Percentiles rank a stretch among this genome's conserved stretches.
Evolutionary conservation across 2,888 invertebrate species (phyloP).

Genomic region (Steinernema scapterisci): DNA sequence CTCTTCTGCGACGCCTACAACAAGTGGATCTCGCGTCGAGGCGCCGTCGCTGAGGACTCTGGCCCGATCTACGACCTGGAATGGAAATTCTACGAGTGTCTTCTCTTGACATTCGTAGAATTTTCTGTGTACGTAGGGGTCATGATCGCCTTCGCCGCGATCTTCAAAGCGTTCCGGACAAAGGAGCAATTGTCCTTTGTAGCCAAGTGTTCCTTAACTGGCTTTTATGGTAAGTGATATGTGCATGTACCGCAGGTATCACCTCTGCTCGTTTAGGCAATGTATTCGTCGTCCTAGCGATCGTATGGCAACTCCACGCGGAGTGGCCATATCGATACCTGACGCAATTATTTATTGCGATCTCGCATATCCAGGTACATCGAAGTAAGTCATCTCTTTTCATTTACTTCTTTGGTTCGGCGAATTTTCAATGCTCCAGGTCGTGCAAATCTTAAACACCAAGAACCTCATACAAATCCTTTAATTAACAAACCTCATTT

Average conservation of each 20-base stretch:
- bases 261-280: slow-evolving; percentile 50
- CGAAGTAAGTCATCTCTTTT: slow-evolving; percentile 42
- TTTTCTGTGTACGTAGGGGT: background rate
- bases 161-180: background rate
- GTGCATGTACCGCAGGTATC: too few relatives aligned
- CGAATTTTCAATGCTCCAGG: too few relatives aligned
- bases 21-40: slow-evolving; percentile 70
- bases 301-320: slow-evolving; percentile 59
- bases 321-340: slow-evolving; percentile 52
- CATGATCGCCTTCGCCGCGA: background rate
- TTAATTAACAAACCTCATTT: too few relatives aligned
- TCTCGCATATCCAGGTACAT: slow-evolving; percentile 64
- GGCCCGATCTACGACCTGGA: slow-evolving; percentile 67
- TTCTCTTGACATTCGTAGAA: slow-evolving; percentile 32
- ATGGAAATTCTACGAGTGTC: slow-evolving; percentile 64
- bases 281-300: slow-evolving; percentile 59
- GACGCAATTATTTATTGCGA: slow-evolving; percentile 63
- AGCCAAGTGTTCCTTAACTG: slow-evolving; percentile 42
- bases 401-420: too few relatives aligned
- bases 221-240: slow-evolving; percentile 54
- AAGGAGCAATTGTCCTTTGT: background rate
- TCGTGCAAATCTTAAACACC: too few relatives aligned
- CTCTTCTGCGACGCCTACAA: slow-evolving; percentile 80
- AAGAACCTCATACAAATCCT: too few relatives aligned
- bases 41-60: slow-evolving; percentile 49